phyloP scores from a whole-genome alignment of 2,888 invertebrate genomes.

The Phyllotreta striolata region DNA sequence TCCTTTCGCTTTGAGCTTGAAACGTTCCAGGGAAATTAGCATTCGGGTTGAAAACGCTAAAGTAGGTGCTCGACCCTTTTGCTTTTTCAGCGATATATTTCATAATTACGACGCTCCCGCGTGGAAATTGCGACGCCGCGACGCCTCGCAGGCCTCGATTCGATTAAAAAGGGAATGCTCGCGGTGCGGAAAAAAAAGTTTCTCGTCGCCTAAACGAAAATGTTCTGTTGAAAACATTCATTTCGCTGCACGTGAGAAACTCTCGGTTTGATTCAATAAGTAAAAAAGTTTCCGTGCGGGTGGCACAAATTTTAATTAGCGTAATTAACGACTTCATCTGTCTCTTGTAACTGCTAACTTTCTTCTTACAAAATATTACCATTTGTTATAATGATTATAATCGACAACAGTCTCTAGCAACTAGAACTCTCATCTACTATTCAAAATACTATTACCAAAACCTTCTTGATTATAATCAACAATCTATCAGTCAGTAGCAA shows the following conservation, averaged over 20 bases:
- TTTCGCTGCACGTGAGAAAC: too few species aligned
- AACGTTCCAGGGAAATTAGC: conserved; percentile 9
- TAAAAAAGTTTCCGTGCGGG: not conserved
- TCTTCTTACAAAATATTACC: too few species aligned
- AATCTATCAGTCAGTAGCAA: not conserved
- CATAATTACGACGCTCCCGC: conserved; percentile 19
- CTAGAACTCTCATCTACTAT: not conserved
- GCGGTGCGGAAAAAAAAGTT: not conserved
- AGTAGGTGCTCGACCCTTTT: conserved; percentile 19
- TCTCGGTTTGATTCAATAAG: too few species aligned
- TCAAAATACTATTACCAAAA: not conserved
- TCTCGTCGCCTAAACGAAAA: not conserved
- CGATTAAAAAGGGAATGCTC: conserved; percentile 8
- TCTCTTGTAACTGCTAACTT: too few species aligned
- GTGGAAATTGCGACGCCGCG: conserved; percentile 3
- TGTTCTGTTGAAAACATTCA: not conserved
- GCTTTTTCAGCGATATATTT: conserved; percentile 17
- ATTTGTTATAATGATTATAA: too few species aligned
- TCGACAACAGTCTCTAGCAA: not conserved
- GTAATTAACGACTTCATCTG: not conserved
- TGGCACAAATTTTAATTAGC: not conserved
- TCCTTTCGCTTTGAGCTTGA: not conserved
- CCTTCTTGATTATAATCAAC: too few species aligned
- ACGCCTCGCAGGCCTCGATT: conserved; percentile 13
- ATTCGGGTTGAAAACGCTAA: conserved; percentile 16